Evolutionary conservation across 2,797 vertebrate genomes (phyloP).

Genomic region (Gallinago solitaria): DNA sequence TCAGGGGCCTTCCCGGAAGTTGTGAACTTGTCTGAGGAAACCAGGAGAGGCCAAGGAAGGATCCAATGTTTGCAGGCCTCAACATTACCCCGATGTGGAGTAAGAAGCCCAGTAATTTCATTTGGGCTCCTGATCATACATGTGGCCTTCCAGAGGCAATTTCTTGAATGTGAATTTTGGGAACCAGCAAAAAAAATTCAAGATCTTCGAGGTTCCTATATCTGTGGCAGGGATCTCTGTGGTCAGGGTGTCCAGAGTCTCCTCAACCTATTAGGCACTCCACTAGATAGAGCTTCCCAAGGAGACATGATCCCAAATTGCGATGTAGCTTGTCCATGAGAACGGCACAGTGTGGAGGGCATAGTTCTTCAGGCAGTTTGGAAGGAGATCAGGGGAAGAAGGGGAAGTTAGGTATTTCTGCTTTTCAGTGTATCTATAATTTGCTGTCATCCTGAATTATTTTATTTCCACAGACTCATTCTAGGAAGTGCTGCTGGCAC

Average conservation of each 20-base stretch:
- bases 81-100: fast-evolving
- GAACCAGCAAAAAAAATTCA: not conserved
- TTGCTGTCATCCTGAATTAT: not conserved
- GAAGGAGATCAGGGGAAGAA: not conserved
- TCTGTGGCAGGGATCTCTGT: not conserved
- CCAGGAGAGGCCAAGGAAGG: not conserved
- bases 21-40: not conserved
- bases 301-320: not conserved
- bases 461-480: not conserved
- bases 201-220: not conserved
- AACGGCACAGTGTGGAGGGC: not conserved
- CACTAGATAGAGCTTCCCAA: not conserved
- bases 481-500: not conserved
- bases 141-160: not conserved
- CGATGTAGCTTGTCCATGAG: fast-evolving
- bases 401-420: not conserved
- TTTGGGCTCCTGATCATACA: not conserved
- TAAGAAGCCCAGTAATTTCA: fast-evolving
- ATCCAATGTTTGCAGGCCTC: not conserved
- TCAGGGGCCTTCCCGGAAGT: not conserved
- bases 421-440: not conserved
- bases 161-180: not conserved
- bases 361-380: not conserved
- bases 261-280: not conserved
- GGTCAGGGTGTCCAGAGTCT: not conserved